Evolutionary conservation across 2,113 vertebrate genomes (phyloP).

Genomic region (Tragelaphus buxtoni): DNA sequence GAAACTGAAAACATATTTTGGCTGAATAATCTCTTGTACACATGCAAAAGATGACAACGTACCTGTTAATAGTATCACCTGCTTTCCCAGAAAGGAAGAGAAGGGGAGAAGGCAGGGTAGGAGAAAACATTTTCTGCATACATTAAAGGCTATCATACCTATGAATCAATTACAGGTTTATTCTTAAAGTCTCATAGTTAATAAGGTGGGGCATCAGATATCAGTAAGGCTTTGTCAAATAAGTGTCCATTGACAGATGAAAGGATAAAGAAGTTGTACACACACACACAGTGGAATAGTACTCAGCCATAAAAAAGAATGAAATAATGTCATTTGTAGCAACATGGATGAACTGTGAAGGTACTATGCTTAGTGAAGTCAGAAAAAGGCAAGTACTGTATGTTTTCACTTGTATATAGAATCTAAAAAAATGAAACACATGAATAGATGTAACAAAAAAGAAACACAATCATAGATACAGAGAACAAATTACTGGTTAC

Average conservation of each 20-base stretch:
- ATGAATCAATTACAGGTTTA: conserved; percentile 3
- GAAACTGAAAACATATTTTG: conserved; percentile 17
- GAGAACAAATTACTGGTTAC: not conserved
- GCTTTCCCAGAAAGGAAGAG: not conserved
- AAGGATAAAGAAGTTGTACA: not conserved
- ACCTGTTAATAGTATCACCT: not conserved
- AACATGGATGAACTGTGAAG: not conserved
- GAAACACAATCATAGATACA: not conserved
- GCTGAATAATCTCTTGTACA: not conserved
- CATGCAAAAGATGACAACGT: not conserved
- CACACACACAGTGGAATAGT: not conserved
- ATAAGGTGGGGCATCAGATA: conserved; percentile 7
- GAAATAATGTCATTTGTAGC: not conserved
- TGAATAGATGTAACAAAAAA: not conserved
- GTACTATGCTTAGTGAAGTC: not conserved
- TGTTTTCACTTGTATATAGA: not conserved
- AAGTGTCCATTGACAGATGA: not conserved
- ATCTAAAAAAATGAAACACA: not conserved
- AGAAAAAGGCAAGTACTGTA: not conserved
- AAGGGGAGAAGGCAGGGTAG: not conserved
- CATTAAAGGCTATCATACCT: not conserved
- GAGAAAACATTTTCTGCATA: not conserved
- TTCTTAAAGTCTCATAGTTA: not conserved
- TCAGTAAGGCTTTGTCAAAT: conserved; percentile 47
- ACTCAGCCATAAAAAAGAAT: not conserved